Base-by-base conservation (phyloP, 2,113 vertebrate species). In the Diadophis punctatus region DNA sequence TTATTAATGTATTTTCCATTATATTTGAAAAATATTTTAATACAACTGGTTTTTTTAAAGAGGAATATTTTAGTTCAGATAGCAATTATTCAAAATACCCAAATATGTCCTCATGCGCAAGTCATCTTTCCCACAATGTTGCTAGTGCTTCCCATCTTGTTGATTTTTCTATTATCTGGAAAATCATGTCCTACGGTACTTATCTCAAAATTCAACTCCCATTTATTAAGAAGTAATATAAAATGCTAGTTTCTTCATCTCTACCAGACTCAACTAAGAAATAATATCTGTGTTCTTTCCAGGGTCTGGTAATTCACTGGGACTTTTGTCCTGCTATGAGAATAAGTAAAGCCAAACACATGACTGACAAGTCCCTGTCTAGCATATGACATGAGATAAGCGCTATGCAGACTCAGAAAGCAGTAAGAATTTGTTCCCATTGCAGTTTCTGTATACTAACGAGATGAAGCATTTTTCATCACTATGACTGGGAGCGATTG, bases 261-360 rank as follows among this genome's bases (percentile, higher is more conserved):
- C 30, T 74, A 20, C 43, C 8, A 11, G 74, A 49, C 86, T 94
- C 91, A n/a, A 95, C 90, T 85, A 90, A 43, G 5, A 0, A 0
- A 91, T 89, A 9, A 34, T 51, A 49, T 0, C 9, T 0, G 6
- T 52, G 0, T 58, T 10, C 90, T 97, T 96, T 96, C 96, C 91
- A 92, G 95, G 95, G 96, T 53, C 91, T 88, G 8, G 0, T 84
- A 30, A 22, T 0, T 8, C 52, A 68, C 93, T 89, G 89, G 92
- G 91, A 94, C 94, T 93, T 95, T 96, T 96, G 94, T 96, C 91
- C 0, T 46, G 84, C 3, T 1, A n/a, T 96, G 95, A 95, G 96
- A 97, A 96, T 0, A 48, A 3, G 9, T 25, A 0, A 74, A 91
- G 87, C 90, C 0, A 53, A 93, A 90, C 89, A 63, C 43, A 30